phyloP scores from a whole-genome alignment of 2,113 vertebrate genomes.

The Sarotherodon lohbergeri region DNA sequence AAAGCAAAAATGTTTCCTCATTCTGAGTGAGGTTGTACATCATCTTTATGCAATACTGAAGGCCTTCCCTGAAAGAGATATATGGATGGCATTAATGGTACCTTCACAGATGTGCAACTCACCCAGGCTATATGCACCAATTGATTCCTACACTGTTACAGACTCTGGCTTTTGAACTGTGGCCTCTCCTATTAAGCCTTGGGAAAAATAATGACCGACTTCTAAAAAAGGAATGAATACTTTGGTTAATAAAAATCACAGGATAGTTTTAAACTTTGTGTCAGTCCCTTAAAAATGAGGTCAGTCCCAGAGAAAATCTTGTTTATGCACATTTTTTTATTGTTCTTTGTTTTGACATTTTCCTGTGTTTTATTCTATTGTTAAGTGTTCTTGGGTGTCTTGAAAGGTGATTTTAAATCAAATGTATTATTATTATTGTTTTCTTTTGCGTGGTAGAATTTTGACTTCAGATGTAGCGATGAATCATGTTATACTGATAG shows the following conservation, averaged over 20 bases:
- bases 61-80: not conserved
- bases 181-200: not conserved
- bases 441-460: not conserved
- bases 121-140: not conserved
- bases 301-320: not conserved
- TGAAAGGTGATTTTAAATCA: rapidly evolving
- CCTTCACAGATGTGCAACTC: not conserved
- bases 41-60: not conserved
- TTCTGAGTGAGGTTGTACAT: not conserved
- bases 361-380: not conserved
- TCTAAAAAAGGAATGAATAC: too few species aligned
- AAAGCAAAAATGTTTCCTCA: not conserved
- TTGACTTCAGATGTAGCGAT: not conserved
- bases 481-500: not conserved
- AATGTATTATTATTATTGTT: not conserved
- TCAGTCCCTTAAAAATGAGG: not conserved
- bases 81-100: not conserved
- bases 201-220: not conserved
- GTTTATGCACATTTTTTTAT: not conserved
- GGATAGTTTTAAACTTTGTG: not conserved
- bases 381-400: not conserved
- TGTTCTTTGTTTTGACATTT: not conserved
- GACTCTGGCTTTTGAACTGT: not conserved
- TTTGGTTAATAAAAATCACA: not conserved
- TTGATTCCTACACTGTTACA: not conserved